Evolutionary conservation across 2,888 invertebrate genomes (phyloP).

Genomic region (Argyresthia goedartella): DNA sequence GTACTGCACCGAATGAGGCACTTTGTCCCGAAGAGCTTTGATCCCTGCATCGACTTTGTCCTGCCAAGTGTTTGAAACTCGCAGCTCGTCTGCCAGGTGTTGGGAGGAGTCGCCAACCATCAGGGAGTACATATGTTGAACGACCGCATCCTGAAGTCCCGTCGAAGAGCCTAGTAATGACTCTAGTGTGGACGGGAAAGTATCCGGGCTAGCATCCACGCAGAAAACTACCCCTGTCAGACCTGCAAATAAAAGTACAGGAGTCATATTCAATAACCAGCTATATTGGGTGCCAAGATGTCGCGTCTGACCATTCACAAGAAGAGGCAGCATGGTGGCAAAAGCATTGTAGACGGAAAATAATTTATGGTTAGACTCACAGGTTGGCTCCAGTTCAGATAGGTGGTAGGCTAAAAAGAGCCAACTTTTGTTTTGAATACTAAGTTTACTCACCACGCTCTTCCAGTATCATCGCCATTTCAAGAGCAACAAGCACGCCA

Average conservation of each 20-base stretch:
- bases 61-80: slow-evolving; percentile 1
- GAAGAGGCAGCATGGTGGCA: no score
- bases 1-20: slow-evolving; percentile 9
- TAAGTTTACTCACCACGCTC: slow-evolving; percentile 6
- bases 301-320: no score
- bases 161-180: background rate
- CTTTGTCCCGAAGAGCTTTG: slow-evolving; percentile 4
- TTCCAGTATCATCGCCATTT: slow-evolving; percentile 12
- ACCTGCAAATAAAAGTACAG: slow-evolving; percentile 3
- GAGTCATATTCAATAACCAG: no score
- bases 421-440: background rate
- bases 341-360: no score
- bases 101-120: background rate
- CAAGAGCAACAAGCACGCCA: slow-evolving; percentile 11
- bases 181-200: slow-evolving; percentile 1
- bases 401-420: no score
- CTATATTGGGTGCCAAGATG: no score
- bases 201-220: slow-evolving; percentile 8
- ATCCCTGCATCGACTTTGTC: slow-evolving; percentile 3
- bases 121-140: slow-evolving; percentile 4
- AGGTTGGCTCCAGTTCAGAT: no score
- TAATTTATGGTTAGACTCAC: no score
- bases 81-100: slow-evolving; percentile 4
- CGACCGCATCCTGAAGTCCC: slow-evolving; percentile 2
- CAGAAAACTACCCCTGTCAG: slow-evolving; percentile 8